phyloP scores from a whole-genome alignment of 2,113 vertebrate species.

The Nesoenas mayeri region DNA sequence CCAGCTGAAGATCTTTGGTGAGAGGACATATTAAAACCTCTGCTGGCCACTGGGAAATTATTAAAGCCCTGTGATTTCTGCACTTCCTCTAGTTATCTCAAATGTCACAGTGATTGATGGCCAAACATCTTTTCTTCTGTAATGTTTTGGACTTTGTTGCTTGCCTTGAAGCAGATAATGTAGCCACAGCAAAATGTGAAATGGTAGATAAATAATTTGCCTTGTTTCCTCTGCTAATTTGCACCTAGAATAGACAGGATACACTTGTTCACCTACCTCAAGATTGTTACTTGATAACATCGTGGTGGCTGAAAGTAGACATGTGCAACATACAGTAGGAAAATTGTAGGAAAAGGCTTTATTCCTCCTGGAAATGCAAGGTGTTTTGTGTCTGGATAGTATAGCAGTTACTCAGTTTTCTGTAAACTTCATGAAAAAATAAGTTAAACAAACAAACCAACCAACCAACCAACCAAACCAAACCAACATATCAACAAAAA shows the following conservation, averaged over 20 bases:
- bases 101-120: conserved; percentile 53
- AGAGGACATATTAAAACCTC: not conserved
- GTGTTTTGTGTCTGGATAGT: not conserved
- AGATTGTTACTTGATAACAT: not conserved
- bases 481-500: no score
- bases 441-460: not conserved
- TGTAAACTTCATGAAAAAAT: not conserved
- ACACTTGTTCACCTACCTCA: not conserved
- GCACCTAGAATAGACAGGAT: not conserved
- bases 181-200: conserved; percentile 43
- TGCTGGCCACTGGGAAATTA: conserved; percentile 1
- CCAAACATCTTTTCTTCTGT: conserved; percentile 34
- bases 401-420: not conserved
- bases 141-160: not conserved
- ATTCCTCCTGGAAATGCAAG: not conserved
- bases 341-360: not conserved
- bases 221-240: conserved; percentile 9
- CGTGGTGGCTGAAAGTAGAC: not conserved
- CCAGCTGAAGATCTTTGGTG: not conserved
- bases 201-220: conserved; percentile 48
- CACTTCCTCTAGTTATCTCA: conserved; percentile 50
- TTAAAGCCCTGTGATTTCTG: conserved; percentile 43
- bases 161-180: conserved; percentile 35
- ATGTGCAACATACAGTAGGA: not conserved
- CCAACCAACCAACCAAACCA: not conserved